Percentiles rank a stretch among this genome's conserved stretches.
Evolutionary conservation across 2,113 vertebrate species (phyloP).

Genomic region (Galbula dea): DNA sequence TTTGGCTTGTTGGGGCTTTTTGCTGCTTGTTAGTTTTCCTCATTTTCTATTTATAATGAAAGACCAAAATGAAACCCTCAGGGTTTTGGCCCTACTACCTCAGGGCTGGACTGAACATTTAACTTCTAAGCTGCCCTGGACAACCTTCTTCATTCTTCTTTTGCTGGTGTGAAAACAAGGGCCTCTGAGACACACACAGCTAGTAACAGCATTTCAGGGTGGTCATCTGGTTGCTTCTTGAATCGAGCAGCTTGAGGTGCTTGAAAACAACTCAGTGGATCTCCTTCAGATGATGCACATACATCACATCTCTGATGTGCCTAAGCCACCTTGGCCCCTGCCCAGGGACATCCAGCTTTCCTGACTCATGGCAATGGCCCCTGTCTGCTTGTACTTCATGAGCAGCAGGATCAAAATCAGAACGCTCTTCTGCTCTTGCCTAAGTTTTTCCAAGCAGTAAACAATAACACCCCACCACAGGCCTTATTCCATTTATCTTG

Average conservation of each 20-base stretch:
- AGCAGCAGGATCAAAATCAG: constrained; percentile 31
- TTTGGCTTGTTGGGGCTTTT: too few relatives aligned
- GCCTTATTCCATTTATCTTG: constrained; percentile 37
- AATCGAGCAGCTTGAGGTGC: not conserved
- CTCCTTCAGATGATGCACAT: not conserved
- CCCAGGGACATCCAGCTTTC: constrained; percentile 39
- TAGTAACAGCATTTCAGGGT: not conserved
- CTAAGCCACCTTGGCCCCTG: not conserved
- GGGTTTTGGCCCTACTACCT: not conserved
- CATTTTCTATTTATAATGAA: not conserved
- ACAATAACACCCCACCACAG: constrained; percentile 44
- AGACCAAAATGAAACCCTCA: not conserved
- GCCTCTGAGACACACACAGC: not conserved
- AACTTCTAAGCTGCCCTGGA: not conserved
- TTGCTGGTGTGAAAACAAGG: not conserved
- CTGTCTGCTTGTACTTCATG: constrained; percentile 26
- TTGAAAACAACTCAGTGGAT: not conserved
- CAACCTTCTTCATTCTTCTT: not conserved
- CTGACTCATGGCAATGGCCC: constrained; percentile 33
- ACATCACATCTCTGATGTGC: not conserved
- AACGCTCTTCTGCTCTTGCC: not conserved
- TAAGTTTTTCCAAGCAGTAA: constrained; percentile 49
- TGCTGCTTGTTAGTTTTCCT: too few relatives aligned
- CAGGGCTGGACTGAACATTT: not conserved
- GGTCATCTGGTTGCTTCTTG: not conserved